Base-by-base conservation (phyloP, 1,140 invertebrate species). In the Ladona fulva region DNA sequence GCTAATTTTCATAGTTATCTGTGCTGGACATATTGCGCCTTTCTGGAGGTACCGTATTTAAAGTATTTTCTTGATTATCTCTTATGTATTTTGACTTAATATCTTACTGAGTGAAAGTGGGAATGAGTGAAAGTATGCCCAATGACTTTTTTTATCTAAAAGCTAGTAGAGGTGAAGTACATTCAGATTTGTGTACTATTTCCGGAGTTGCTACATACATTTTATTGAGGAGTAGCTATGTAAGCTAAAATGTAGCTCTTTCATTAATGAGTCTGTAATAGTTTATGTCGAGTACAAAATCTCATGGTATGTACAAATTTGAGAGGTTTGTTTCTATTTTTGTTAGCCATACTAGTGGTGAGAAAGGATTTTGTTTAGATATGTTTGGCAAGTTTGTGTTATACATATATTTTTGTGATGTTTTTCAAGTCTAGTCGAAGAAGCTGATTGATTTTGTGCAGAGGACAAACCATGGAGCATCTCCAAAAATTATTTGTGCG, bases 401-500 rank as follows among this genome's bases (percentile, higher is more conserved):
- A 66, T 66, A 66, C 52, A 66, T 66, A 66, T 66, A 66, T 66
- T 66, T 66, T 66, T 66, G 52, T 66, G 52, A 66, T 66, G 52
- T 66, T 66, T 66, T 66, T 66, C 16, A 66, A 66, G 52, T 66
- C 52, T 66, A 66, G 52, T 66, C 52, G 14, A 19, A 37, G 29
- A 22, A 66, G 52, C n/a, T 66, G 52, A 66, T 66, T 66, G 52
- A 66, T 66, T 66, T 22, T 66, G 52, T 66, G n/a, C 52, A 19
- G 52, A 66, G 52, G 52, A 66, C 52, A 66, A 66, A 66, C 52
- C 14, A 19, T 66, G 29, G 29, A 37, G 29, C 29, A 37, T 37
- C 29, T 37, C 29, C 29, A 37, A 1, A 37, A 5, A 37, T 37
- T 37, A 37, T 66, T 66, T 19, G 52, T 66, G 12, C 14, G n/a